Evolutionary conservation across 2,113 vertebrate species (phyloP), one percentile per base, ranked within the genome.

Genomic region (Lanius ludovicianus): DNA sequence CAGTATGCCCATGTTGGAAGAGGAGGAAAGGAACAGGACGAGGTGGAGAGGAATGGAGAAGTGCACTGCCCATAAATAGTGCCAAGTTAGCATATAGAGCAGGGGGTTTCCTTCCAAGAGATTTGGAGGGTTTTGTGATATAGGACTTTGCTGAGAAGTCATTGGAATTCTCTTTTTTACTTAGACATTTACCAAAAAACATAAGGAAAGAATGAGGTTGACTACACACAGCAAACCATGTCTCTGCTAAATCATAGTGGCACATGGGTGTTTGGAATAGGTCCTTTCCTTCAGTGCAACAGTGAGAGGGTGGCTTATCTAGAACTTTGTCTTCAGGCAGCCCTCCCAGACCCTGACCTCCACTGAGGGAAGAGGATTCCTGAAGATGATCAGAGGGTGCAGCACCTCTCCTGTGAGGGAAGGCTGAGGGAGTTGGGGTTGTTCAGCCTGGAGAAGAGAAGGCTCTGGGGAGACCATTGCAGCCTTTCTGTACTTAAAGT

Each of bases 51-150:
- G 27, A 88, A 47, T 20, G 33, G 25, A 65, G 31, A 57, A 67
- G 17, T 28, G 2, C 57, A 57, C 23, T 44, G 53, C 19, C 33
- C 28, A 14, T 57, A 30, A 57, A 42, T 7, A 63, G 31, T 37
- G 23, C 41, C 53, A 77, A 65, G 10, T 80, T 73, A 65, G 11
- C 13, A 28, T 28, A 10, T 74, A 28, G 8, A 42, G 10, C 17
- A 31, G 12, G 25, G 31, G 35, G 13, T 60, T 78, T 77, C 55
- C 53, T 78, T 73, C 50, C 53, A 68, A 52, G 31, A 52, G 52
- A 39, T 28, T 7, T 3, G 1, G 11, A 28, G 5, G 0, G 14
- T 46, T 63, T 37, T 42, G 33, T 74, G 63, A 11, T 27, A 6
- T 39, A 46, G 35, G n/a, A 71, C n/a, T 93, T 89, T 35, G 25